phyloP scores from a whole-genome alignment of 2,113 vertebrate genomes.

The Miniopterus natalensis region DNA sequence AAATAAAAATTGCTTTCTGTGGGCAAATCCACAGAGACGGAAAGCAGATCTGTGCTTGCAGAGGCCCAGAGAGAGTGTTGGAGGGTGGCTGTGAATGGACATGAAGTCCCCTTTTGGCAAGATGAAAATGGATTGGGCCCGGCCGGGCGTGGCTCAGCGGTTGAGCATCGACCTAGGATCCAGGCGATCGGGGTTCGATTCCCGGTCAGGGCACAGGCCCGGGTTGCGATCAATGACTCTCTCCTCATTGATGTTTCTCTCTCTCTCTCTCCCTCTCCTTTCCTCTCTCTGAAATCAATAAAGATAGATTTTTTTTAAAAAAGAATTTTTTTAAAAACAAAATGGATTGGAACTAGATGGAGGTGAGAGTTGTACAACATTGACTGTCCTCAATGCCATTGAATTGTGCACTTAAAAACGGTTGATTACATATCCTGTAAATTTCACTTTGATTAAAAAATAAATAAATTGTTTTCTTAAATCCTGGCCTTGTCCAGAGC shows the following conservation, averaged over 20 bases:
- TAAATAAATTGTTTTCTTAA: background rate
- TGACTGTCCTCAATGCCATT: accelerated
- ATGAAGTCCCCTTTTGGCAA: background rate
- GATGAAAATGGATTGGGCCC: background rate
- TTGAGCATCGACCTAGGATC: too few relatives aligned
- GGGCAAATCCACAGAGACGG: background rate
- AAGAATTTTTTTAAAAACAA: too few relatives aligned
- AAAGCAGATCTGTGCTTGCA: background rate
- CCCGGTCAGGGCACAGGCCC: too few relatives aligned
- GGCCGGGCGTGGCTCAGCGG: too few relatives aligned
- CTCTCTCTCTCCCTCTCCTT: too few relatives aligned
- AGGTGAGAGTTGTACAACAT: accelerated
- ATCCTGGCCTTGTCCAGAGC: background rate
- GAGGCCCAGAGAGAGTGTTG: background rate
- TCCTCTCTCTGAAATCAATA: too few relatives aligned
- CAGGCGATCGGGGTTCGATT: too few relatives aligned
- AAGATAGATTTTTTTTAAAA: too few relatives aligned
- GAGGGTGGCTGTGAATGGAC: accelerated
- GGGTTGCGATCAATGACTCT: too few relatives aligned
- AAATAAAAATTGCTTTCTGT: background rate
- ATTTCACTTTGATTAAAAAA: background rate
- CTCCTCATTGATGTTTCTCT: too few relatives aligned
- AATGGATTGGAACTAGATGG: too few relatives aligned
- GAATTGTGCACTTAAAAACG: background rate
- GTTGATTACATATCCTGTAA: too few relatives aligned